Percentiles rank a stretch among this genome's conserved stretches.
These are phyloP conservation scores for Piscicola geometra DNA, from an alignment of 2,888 invertebrate genomes.

Conservation along the genomic window DNA sequence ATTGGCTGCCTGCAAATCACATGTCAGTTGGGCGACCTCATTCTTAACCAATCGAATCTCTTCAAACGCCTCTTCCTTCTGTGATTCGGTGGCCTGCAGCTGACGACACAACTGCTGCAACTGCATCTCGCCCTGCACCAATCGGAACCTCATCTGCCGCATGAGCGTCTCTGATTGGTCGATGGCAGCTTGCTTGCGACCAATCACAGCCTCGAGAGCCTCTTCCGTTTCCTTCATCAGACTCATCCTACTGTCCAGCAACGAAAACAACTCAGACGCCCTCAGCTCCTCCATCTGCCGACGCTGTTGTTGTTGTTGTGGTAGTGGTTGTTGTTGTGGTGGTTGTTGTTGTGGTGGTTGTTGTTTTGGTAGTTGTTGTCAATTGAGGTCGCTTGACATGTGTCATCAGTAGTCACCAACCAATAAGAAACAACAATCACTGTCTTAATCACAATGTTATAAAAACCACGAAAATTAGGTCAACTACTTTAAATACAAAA, in stretches of 20 bases:
- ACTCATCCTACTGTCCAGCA: not conserved
- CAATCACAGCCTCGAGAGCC: slow-evolving; percentile 52
- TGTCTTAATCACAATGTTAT: too few species aligned
- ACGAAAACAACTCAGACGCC: not conserved
- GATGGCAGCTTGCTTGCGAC: slow-evolving; percentile 54
- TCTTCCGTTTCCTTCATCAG: slow-evolving; percentile 37
- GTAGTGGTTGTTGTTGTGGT: too few species aligned
- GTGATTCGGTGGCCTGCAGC: not conserved
- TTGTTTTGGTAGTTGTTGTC: too few species aligned
- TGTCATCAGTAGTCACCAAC: too few species aligned
- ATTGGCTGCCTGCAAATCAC: not conserved
- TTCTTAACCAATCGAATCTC: not conserved
- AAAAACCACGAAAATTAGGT: too few species aligned
- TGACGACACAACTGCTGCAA: slow-evolving; percentile 41
- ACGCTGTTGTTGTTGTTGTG: too few species aligned
- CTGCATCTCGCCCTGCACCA: slow-evolving; percentile 52
- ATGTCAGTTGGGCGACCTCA: not conserved
- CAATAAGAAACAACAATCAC: not conserved
- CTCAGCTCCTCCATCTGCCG: not conserved
- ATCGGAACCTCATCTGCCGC: slow-evolving; percentile 49
- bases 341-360: too few species aligned
- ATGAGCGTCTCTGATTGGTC: slow-evolving; percentile 55
- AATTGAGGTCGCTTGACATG: too few species aligned
- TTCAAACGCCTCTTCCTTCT: not conserved
- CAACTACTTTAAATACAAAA: too few species aligned